These are phyloP conservation scores for Sinocyclocheilus maitianheensis DNA, from an alignment of 2,113 vertebrate species.

Conservation along the genomic window DNA sequence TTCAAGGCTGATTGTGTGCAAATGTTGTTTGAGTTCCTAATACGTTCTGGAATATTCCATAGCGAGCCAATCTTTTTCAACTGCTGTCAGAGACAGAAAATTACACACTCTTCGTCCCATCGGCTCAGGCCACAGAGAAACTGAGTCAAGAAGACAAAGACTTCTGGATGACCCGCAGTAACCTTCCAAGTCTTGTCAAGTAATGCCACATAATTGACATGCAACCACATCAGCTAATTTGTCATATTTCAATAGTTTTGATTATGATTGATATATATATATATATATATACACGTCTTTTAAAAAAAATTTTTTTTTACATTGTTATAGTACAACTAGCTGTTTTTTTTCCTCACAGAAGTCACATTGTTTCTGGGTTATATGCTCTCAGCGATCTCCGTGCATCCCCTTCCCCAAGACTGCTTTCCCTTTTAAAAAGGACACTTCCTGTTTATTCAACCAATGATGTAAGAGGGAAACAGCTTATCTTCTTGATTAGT, in stretches of 20 bases:
- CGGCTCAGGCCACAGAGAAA: constrained; percentile 74
- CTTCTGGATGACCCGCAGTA: constrained; percentile 82
- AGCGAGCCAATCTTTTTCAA: constrained; percentile 76
- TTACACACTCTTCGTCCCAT: constrained; percentile 86
- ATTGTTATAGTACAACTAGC: neutral
- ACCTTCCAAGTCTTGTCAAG: constrained; percentile 84
- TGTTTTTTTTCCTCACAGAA: constrained; percentile 67
- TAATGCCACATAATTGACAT: constrained; percentile 48
- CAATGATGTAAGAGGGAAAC: constrained; percentile 74
- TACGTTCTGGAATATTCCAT: constrained; percentile 24
- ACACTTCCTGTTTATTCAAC: constrained; percentile 76
- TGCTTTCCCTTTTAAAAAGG: constrained; percentile 77
- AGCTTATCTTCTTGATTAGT: neutral
- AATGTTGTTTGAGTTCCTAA: neutral
- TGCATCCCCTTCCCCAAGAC: constrained; percentile 67
- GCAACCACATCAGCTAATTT: neutral
- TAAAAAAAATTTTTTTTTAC: too few species aligned
- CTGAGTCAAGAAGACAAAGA: constrained; percentile 80
- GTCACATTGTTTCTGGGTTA: constrained; percentile 78
- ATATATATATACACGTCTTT: too few species aligned
- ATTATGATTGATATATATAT: neutral
- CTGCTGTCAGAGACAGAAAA: constrained; percentile 75
- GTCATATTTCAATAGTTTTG: neutral
- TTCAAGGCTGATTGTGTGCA: neutral
- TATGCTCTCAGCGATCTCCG: constrained; percentile 76